Percentiles rank a stretch among this genome's conserved stretches.
These are phyloP conservation scores for Mimachlamys varia DNA, from an alignment of 2,888 invertebrate genomes.

Conservation along the genomic window DNA sequence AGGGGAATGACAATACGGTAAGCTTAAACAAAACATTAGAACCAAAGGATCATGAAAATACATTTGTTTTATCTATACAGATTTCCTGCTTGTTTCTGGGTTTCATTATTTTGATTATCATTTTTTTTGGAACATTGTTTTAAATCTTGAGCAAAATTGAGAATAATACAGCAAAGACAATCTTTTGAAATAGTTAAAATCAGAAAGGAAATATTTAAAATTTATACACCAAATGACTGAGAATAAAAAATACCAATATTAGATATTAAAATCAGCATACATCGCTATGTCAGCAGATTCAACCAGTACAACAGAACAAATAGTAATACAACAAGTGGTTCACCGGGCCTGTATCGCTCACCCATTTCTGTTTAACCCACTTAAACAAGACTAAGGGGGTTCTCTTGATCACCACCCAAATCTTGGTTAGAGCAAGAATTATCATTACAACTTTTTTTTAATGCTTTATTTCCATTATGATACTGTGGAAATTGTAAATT, in stretches of 20 bases:
- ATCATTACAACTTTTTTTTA: no score
- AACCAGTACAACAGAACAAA: background rate
- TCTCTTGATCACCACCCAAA: no score
- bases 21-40: background rate
- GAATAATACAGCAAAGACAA: background rate
- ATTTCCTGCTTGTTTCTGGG: background rate
- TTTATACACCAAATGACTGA: background rate
- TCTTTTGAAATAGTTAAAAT: background rate
- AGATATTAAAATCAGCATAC: slow-evolving; percentile 21
- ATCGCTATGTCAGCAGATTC: background rate
- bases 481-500: background rate
- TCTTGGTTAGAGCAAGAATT: no score
- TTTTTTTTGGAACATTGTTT: background rate
- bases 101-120: background rate
- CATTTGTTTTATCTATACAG: background rate
- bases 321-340: background rate
- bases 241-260: background rate
- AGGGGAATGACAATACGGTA: background rate
- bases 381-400: no score
- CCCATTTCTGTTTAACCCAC: background rate
- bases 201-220: background rate
- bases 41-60: background rate
- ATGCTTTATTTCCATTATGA: no score
- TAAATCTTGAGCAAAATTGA: background rate
- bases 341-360: background rate